Base-by-base conservation (phyloP, 2,797 vertebrate genomes). In the Pangasius djambal region DNA sequence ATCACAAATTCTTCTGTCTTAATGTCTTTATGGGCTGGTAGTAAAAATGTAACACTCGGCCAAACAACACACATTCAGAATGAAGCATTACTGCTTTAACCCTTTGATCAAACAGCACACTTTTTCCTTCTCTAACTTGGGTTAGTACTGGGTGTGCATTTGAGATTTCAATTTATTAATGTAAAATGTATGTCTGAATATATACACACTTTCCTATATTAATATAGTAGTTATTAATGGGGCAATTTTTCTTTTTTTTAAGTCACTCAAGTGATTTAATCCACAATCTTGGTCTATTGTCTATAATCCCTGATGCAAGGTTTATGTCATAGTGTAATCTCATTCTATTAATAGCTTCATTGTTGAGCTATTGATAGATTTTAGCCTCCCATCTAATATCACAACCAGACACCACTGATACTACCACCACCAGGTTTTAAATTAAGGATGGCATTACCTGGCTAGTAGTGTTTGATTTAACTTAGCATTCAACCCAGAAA, bases 1-100 rank as follows among this genome's bases (percentile, higher is more conserved):
- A 91, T 93, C 87, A 87, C 63, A 89, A 85, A 89, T 90, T 91
- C 87, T 89, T 89, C 70, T 88, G 79, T 86, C 63, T 89, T 78
- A 87, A 89, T 86, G 79, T 87, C 83, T 87, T 88, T 87, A 89
- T 69, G 78, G 72, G 83, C 31, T 77, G 69, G 67, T 82, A 86
- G 85, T 89, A 83, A 91, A 89, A 92, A 86, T 83, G 75, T 50
- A 87, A 34, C 72, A 22, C 87, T 83, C 83, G 34, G 67, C 87
- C 90, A 89, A 83, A 59, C 78, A 72, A 87, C 78, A 89, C 78
- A 90, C 61, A 59, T 31, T 67, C 28, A 34, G 34, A 61, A 57
- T 13, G 37, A 44, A 57, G 48, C 75, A 2, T 44, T 13, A 6
- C 37, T n/a, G 37, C 48, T 31, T 86, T 61, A 77, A 63, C 40